These are phyloP conservation scores for Drosophila aldrichi DNA, from an alignment of 2,888 invertebrate genomes.

Conservation along the genomic window DNA sequence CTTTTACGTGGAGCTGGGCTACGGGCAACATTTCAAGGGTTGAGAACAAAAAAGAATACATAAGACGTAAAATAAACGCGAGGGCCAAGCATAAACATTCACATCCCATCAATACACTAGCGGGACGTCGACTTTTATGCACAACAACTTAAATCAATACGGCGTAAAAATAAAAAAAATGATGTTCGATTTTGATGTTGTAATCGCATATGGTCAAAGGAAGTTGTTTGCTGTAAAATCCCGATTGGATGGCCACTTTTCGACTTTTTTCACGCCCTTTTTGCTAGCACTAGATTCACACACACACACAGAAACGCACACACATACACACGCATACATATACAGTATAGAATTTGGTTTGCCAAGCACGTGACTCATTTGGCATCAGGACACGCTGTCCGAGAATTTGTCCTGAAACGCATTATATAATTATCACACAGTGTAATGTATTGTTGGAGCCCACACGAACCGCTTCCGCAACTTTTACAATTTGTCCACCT, in stretches of 20 bases:
- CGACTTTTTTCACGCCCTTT: slow-evolving; percentile 31
- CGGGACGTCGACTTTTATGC: slow-evolving; percentile 46
- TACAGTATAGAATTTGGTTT: slow-evolving; percentile 26
- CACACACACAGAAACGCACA: neutral
- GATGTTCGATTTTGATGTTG: slow-evolving; percentile 64
- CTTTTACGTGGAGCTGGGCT: slow-evolving; percentile 48
- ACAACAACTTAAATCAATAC: slow-evolving; percentile 73
- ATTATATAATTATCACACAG: slow-evolving; percentile 67
- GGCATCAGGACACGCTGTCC: slow-evolving; percentile 25
- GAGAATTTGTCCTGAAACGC: slow-evolving; percentile 27
- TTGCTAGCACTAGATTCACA: slow-evolving; percentile 12
- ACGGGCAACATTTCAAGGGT: slow-evolving; percentile 36
- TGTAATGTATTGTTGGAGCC: slow-evolving; percentile 25
- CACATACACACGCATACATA: slow-evolving; percentile 16
- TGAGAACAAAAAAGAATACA: slow-evolving; percentile 38
- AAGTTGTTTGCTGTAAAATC: slow-evolving; percentile 37
- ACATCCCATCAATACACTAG: slow-evolving; percentile 19
- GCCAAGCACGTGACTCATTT: slow-evolving; percentile 68
- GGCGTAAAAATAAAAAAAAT: slow-evolving; percentile 65
- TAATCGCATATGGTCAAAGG: slow-evolving; percentile 63
- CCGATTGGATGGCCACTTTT: slow-evolving; percentile 46
- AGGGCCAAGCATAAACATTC: slow-evolving; percentile 47
- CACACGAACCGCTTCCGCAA: slow-evolving; percentile 24
- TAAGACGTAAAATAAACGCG: slow-evolving; percentile 60
- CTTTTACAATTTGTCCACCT: slow-evolving; percentile 34